phyloP scores from a whole-genome alignment of 2,888 invertebrate species.

The Holacanthella duospinosa region DNA sequence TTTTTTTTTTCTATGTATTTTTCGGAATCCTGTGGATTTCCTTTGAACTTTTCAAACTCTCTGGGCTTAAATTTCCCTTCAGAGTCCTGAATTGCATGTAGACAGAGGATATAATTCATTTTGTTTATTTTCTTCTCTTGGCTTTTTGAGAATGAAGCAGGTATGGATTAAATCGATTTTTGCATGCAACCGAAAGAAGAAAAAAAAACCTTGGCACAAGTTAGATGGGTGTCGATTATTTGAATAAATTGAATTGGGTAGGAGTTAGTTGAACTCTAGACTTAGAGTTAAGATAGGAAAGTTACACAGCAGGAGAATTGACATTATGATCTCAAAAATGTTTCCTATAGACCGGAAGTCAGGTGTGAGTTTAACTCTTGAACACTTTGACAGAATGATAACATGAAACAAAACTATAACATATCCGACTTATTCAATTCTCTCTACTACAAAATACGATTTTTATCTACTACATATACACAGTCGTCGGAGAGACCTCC shows the following conservation, averaged over 20 bases:
- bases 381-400: not conserved
- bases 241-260: not conserved
- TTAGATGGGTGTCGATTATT: not conserved
- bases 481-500: too few species aligned
- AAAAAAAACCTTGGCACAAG: not conserved
- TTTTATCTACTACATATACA: too few species aligned
- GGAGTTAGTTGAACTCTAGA: not conserved
- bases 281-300: not conserved
- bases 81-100: too few species aligned
- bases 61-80: too few species aligned
- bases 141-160: too few species aligned
- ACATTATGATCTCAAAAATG: not conserved
- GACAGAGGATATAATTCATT: too few species aligned
- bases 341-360: not conserved
- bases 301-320: not conserved
- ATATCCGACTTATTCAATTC: not conserved
- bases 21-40: too few species aligned
- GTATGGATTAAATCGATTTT: not conserved
- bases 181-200: not conserved
- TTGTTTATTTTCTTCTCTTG: not conserved
- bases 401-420: too few species aligned
- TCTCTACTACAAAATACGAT: too few species aligned
- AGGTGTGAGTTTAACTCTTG: not conserved
- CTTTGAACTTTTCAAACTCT: too few species aligned
- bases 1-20: not conserved